phyloP scores from a whole-genome alignment of 2,888 invertebrate genomes.

The Latrodectus hesperus region DNA sequence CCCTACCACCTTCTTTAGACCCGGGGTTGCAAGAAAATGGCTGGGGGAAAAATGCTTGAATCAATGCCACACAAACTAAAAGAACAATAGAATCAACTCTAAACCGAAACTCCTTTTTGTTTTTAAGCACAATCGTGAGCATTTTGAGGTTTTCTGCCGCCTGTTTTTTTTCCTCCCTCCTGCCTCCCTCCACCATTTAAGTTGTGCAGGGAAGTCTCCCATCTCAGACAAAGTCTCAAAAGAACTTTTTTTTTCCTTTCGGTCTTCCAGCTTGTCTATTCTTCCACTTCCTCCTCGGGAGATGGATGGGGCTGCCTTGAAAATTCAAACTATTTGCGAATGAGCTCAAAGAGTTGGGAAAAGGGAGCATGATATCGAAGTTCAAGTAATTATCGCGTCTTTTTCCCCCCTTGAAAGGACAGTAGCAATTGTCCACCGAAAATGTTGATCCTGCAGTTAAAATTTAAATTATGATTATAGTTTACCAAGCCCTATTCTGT shows the following conservation, averaged over 20 bases:
- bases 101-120: conserved; percentile 61
- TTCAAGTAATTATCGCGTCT: no score
- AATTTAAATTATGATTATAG: no score
- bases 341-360: not conserved
- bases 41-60: conserved; percentile 20
- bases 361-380: no score
- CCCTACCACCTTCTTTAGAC: not conserved
- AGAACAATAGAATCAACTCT: conserved; percentile 53
- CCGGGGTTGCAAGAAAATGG: not conserved
- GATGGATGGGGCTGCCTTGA: not conserved
- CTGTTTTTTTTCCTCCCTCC: not conserved
- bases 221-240: not conserved
- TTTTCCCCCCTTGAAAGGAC: no score
- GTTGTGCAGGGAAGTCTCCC: not conserved
- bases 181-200: not conserved
- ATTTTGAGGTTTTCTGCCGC: conserved; percentile 58
- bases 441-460: no score
- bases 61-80: conserved; percentile 62
- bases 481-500: no score
- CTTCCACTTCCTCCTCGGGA: not conserved
- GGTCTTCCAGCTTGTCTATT: not conserved
- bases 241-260: conserved; percentile 3
- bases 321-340: not conserved
- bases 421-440: no score
- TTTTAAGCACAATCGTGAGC: conserved; percentile 55